Evolutionary conservation across 2,888 invertebrate genomes (phyloP).

Genomic region (Lymantria dispar): DNA sequence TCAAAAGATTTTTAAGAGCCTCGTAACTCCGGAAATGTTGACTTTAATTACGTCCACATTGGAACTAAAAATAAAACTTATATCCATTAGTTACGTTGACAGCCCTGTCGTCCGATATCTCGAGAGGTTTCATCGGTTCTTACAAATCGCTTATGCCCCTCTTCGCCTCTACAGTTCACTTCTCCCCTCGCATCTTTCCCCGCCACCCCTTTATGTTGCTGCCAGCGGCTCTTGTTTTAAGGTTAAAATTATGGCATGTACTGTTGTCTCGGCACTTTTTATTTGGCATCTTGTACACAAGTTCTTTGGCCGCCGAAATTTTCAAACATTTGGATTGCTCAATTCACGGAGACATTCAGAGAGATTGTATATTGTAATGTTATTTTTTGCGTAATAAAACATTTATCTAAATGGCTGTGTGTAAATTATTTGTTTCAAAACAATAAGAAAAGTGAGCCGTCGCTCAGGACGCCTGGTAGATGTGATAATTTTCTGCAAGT

Average conservation of each 20-base stretch:
- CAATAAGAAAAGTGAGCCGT: too few relatives aligned
- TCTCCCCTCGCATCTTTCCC: constrained; percentile 21
- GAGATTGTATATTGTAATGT: constrained; percentile 29
- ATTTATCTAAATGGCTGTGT: too few relatives aligned
- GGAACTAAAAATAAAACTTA: constrained; percentile 36
- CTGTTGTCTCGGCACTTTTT: constrained; percentile 32
- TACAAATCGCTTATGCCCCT: constrained; percentile 65
- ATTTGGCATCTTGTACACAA: constrained; percentile 25
- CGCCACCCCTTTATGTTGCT: constrained; percentile 25
- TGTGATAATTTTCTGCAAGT: too few relatives aligned
- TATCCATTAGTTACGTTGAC: constrained; percentile 56
- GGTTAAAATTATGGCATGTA: constrained; percentile 55
- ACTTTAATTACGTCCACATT: constrained; percentile 32
- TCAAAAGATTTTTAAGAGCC: constrained; percentile 18
- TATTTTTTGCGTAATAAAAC: not conserved
- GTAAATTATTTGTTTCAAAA: too few relatives aligned
- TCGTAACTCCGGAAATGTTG: constrained; percentile 31
- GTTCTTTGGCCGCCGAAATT: constrained; percentile 19
- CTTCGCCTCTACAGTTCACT: constrained; percentile 28
- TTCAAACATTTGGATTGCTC: constrained; percentile 26
- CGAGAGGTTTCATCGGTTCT: constrained; percentile 75
- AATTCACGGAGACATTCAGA: constrained; percentile 21
- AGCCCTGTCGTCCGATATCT: constrained; percentile 69
- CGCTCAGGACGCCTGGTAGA: too few relatives aligned
- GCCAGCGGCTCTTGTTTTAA: constrained; percentile 48